Conservation (phyloP, 2,113 vertebrate genomes). For the Boulengeromyrus knoepffleri region DNA sequence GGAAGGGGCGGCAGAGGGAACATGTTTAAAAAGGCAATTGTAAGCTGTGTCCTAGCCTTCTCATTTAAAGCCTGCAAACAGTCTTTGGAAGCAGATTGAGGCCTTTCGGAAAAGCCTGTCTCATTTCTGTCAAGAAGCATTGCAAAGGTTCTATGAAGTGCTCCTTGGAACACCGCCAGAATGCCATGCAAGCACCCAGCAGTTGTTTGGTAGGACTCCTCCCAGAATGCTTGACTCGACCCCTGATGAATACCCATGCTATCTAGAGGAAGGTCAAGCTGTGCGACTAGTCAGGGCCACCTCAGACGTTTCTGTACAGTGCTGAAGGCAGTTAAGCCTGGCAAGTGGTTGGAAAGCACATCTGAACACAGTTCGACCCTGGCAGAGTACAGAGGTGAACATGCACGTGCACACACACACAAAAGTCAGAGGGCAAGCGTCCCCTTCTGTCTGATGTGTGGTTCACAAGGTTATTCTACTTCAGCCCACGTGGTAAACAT, state of each 20-base stretch:
- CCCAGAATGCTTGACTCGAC: constrained; percentile 2
- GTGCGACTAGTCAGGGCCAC: not conserved
- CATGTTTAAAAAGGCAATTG: not conserved
- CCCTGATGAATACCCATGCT: not conserved
- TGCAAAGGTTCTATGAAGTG: constrained; percentile 25
- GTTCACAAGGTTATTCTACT: not conserved
- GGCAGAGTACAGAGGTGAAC: not conserved
- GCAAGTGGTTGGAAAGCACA: not conserved
- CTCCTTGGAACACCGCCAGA: not conserved
- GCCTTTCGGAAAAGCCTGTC: constrained; percentile 15
- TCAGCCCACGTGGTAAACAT: not conserved
- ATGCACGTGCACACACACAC: not conserved
- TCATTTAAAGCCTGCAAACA: not conserved
- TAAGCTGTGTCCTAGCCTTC: constrained; percentile 4
- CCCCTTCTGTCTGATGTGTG: not conserved
- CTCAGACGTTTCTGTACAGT: not conserved
- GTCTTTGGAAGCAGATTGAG: not conserved
- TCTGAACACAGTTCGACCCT: not conserved
- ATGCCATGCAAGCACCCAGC: not conserved
- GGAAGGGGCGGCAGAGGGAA: not conserved
- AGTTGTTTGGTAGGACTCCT: not conserved
- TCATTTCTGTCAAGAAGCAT: constrained; percentile 17
- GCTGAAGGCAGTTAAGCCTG: not conserved
- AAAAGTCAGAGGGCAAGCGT: not conserved
- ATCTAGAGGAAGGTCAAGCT: not conserved